Conservation (phyloP, 2,113 vertebrate species). For the Eptatretus burgeri region DNA sequence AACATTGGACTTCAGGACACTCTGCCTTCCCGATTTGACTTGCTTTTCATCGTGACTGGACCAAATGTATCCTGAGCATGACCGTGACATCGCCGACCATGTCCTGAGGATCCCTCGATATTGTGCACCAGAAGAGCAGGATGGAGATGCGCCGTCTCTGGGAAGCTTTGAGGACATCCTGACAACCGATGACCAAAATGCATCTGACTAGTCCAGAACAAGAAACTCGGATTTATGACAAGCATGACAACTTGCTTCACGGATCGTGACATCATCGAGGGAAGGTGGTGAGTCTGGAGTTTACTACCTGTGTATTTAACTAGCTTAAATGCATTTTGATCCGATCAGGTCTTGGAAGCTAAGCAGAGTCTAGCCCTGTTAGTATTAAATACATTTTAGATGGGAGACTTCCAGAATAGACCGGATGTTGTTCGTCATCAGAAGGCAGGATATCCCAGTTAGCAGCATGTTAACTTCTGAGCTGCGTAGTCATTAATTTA, state of each 20-base stretch:
- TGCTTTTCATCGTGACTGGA: constrained; percentile 85
- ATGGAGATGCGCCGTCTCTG: constrained; percentile 42
- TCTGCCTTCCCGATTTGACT: constrained; percentile 64
- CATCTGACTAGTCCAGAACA: constrained; percentile 34
- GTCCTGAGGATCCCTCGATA: constrained; percentile 84
- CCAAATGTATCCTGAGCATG: constrained; percentile 74
- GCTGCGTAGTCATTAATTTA: too few relatives aligned
- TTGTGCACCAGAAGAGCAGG: constrained; percentile 50
- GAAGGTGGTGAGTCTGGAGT: constrained; percentile 53
- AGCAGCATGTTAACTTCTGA: too few relatives aligned
- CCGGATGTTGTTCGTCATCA: too few relatives aligned
- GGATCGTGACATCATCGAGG: constrained; percentile 49
- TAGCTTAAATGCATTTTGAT: too few relatives aligned
- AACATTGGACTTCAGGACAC: constrained; percentile 97
- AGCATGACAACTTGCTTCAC: constrained; percentile 59
- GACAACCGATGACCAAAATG: constrained; percentile 49
- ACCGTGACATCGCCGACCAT: constrained; percentile 68
- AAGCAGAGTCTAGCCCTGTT: too few relatives aligned
- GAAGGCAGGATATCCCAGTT: too few relatives aligned
- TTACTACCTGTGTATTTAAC: too few relatives aligned
- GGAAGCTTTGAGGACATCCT: constrained; percentile 51
- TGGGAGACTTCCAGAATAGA: too few relatives aligned
- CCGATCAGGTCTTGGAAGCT: too few relatives aligned
- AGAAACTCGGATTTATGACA: constrained; percentile 69
- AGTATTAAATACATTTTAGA: too few relatives aligned